Percentiles rank a stretch among this genome's conserved stretches.
Evolutionary conservation across 2,113 vertebrate genomes (phyloP).

Genomic region (Carollia perspicillata): DNA sequence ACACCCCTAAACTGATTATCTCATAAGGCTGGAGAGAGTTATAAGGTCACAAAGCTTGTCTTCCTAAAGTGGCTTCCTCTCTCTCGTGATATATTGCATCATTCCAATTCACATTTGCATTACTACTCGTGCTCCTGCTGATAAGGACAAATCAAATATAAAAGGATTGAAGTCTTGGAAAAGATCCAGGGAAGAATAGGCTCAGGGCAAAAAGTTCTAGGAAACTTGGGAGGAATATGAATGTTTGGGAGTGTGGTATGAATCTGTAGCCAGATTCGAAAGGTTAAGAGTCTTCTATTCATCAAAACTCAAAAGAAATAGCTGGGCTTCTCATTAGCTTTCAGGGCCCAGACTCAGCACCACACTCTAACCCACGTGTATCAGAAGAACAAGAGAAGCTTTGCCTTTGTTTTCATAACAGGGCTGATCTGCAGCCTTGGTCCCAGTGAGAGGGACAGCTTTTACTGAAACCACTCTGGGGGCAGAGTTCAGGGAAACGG

Average conservation of each 20-base stretch:
- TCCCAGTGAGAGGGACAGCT: background rate
- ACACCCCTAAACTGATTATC: constrained; percentile 32
- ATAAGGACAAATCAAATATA: constrained; percentile 38
- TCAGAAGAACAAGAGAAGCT: constrained; percentile 9
- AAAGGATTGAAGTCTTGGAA: constrained; percentile 37
- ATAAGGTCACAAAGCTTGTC: background rate
- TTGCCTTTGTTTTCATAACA: background rate
- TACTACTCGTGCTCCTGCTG: background rate
- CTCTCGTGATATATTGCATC: background rate
- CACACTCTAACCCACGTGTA: background rate
- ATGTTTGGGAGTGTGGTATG: background rate
- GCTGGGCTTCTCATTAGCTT: background rate
- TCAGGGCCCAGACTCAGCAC: background rate
- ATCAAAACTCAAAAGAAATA: constrained; percentile 27
- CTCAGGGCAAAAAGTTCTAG: background rate
- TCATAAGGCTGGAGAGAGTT: background rate
- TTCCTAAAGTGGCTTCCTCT: background rate
- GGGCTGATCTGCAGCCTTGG: background rate
- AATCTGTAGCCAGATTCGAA: constrained; percentile 34
- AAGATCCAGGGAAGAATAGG: background rate
- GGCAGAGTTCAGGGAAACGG: background rate
- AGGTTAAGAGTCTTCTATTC: constrained; percentile 55
- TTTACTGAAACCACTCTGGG: background rate
- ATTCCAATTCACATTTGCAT: background rate
- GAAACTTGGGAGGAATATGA: background rate